Evolutionary conservation across 1,140 invertebrate genomes (phyloP), one percentile per base, ranked within the genome.

Genomic region (Euborellia annulipes): DNA sequence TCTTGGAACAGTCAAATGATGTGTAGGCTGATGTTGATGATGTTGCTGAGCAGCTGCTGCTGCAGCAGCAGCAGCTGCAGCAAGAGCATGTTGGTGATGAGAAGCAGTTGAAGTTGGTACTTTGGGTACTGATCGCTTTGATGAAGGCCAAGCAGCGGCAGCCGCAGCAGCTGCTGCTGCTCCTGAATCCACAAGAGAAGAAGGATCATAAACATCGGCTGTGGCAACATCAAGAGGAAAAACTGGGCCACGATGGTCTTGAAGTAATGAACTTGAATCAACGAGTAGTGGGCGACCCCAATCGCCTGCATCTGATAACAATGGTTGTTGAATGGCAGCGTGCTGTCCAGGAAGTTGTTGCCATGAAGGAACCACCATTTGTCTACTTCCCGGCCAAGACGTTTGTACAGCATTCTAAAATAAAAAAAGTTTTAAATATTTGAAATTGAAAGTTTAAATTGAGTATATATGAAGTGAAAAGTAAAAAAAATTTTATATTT

Each of bases 331-430:
- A 11, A 79, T 79, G 2, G 81, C 73, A 23, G 81, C 72, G 51
- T 82, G 78, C 54, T 79, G 80, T 3, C 75, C 68, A 36, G 72
- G 76, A 43, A 79, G 66, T 54, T 86, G 84, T 53, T 85, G 83
- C 85, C 85, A 90, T 1, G 83, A 81, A n/a, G 85, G 84, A 36
- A 88, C 84, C 47, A 90, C 73, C 2, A 88, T 76, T 57, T 85
- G 83, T 38, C 78, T 64, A 50, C 78, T 78, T 39, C 76, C 75
- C 4, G 82, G 78, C 83, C 84, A 88, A 16, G 60, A 59, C n/a
- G 78, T 78, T 63, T 84, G 79, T 9, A 85, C 79, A 9, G 80
- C 79, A 62, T 81, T 84, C 75, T 78, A 53, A 2, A 63, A 63
- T 50, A 23, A 45, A 43, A 48, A 51, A 34, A 41, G 6, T 6